Conservation (phyloP, 2,113 vertebrate genomes). For the Salminus brasiliensis region DNA sequence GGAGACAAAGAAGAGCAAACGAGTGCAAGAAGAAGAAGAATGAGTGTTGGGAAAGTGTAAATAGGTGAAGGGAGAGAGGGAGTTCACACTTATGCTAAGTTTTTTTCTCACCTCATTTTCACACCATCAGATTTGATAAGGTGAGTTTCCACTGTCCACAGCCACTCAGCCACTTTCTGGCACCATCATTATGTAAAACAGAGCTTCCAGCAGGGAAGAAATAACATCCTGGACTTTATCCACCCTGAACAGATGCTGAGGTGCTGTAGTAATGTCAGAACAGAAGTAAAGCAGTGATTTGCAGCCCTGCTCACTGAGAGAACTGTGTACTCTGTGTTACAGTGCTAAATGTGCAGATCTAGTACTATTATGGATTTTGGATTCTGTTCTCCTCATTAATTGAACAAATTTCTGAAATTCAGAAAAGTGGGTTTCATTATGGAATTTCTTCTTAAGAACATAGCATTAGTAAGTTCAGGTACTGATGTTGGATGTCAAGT, state of each 20-base stretch:
- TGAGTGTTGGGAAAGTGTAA: neutral
- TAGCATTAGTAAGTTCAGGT: too few species aligned
- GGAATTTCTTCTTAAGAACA: too few species aligned
- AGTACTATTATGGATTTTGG: too few species aligned
- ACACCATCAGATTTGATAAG: neutral
- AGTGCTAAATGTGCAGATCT: too few species aligned
- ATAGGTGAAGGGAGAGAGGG: neutral
- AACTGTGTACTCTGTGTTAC: too few species aligned
- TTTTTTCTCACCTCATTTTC: neutral
- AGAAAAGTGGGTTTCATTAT: too few species aligned
- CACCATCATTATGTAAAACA: neutral
- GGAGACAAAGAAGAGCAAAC: neutral
- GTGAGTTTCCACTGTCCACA: neutral
- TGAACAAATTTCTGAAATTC: too few species aligned
- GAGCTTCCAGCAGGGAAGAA: neutral
- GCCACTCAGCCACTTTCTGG: neutral
- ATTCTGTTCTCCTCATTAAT: too few species aligned
- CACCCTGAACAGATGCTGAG: neutral
- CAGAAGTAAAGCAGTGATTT: too few species aligned
- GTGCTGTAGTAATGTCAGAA: neutral
- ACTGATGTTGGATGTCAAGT: too few species aligned
- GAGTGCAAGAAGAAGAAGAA: neutral
- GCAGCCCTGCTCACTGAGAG: too few species aligned
- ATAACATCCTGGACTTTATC: neutral
- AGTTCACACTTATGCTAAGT: neutral